A percentile compares a stretch with the other conserved stretches of the same genome.
phyloP scores from a whole-genome alignment of 2,113 vertebrate species.

The Setophaga petechia region DNA sequence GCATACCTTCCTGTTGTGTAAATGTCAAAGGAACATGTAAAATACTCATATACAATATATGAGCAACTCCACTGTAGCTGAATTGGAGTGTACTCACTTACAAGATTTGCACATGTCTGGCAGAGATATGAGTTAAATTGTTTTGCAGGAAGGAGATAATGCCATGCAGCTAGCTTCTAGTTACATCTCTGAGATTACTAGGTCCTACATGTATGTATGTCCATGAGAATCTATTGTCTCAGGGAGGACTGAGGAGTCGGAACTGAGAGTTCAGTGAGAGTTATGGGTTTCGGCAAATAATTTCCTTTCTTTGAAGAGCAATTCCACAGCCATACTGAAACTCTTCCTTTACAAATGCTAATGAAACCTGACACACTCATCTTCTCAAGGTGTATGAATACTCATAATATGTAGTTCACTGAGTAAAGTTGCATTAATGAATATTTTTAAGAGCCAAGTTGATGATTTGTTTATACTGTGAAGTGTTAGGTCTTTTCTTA shows the following conservation, averaged over 20 bases:
- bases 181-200: background rate
- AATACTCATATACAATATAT: rapidly evolving
- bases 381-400: background rate
- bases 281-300: background rate
- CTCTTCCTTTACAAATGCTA: background rate
- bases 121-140: background rate
- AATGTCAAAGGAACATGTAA: background rate
- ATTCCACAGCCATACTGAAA: background rate
- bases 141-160: background rate
- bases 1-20: background rate
- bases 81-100: background rate
- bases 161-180: background rate
- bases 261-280: background rate
- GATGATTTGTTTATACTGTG: background rate
- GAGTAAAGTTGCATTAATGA: background rate
- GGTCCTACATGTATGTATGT: rapidly evolving
- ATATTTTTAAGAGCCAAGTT: background rate
- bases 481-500: background rate
- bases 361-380: background rate
- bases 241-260: background rate
- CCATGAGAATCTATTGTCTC: background rate
- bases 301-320: background rate
- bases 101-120: background rate
- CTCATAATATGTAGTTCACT: background rate
- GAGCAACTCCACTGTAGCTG: background rate